These are phyloP conservation scores for Sorex araneus DNA, from an alignment of 2,113 vertebrate genomes.

Conservation along the genomic window DNA sequence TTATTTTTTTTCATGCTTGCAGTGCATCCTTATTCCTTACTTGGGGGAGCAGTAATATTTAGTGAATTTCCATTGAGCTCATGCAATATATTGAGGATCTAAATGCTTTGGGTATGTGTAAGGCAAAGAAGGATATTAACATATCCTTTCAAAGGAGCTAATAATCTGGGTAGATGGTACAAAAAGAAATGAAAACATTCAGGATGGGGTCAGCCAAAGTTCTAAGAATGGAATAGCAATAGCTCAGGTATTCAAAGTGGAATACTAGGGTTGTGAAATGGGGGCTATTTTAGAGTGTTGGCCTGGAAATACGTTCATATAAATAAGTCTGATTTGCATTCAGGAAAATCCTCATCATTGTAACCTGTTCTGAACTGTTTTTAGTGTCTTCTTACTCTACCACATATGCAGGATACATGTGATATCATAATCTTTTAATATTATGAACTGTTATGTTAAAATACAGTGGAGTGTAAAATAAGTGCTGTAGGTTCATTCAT, in stretches of 20 bases:
- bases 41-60: neutral
- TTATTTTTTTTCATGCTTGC: neutral
- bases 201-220: neutral
- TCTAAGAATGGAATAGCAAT: neutral
- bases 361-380: neutral
- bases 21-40: neutral
- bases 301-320: neutral
- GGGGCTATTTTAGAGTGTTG: neutral
- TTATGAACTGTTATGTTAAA: constrained; percentile 13
- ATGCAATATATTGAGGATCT: neutral
- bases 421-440: constrained; percentile 35
- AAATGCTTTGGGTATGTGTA: neutral
- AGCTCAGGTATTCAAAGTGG: neutral
- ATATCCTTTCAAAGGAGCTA: neutral
- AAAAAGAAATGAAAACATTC: neutral
- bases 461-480: neutral
- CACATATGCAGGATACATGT: neutral
- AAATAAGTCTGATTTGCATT: neutral
- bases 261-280: neutral
- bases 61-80: neutral
- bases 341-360: neutral
- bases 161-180: neutral
- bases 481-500: neutral
- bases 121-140: neutral
- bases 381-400: neutral